A percentile compares a stretch with the other conserved stretches of the same genome.
phyloP scores from a whole-genome alignment of 2,797 vertebrate species.

The Psittacula echo region DNA sequence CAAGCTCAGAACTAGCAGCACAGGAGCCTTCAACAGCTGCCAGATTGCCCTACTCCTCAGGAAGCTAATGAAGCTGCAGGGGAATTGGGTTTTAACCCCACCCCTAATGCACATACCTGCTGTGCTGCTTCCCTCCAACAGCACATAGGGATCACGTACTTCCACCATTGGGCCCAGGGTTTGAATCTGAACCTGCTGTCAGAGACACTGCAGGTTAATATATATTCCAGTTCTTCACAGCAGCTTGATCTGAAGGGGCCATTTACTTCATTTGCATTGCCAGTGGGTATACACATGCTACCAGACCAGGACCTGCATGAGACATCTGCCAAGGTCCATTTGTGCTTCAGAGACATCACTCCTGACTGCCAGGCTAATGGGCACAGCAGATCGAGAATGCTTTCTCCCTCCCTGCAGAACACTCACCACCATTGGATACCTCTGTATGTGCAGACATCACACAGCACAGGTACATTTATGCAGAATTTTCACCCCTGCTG shows the following conservation, averaged over 20 bases:
- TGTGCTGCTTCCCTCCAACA: not conserved
- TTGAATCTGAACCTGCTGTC: not conserved
- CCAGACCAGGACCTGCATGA: not conserved
- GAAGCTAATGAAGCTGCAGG: not conserved
- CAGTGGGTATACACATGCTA: not conserved
- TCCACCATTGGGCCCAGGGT: not conserved
- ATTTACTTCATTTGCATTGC: not conserved
- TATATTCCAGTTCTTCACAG: not conserved
- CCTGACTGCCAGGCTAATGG: not conserved
- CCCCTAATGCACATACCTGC: not conserved
- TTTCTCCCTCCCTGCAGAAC: not conserved
- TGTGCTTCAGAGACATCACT: not conserved
- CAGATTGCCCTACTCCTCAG: not conserved
- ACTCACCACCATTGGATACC: not conserved
- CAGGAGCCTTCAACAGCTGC: not conserved
- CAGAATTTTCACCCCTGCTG: not conserved
- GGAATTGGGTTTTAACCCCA: not conserved
- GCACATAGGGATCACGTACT: not conserved
- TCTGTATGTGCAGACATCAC: fast-evolving
- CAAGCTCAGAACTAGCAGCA: not conserved
- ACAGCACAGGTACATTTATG: too few species aligned
- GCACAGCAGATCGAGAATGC: not conserved
- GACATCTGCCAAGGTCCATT: not conserved
- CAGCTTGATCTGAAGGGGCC: not conserved
- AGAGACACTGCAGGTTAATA: not conserved